phyloP scores from a whole-genome alignment of 2,797 vertebrate genomes.

The Anguilla pacifica region DNA sequence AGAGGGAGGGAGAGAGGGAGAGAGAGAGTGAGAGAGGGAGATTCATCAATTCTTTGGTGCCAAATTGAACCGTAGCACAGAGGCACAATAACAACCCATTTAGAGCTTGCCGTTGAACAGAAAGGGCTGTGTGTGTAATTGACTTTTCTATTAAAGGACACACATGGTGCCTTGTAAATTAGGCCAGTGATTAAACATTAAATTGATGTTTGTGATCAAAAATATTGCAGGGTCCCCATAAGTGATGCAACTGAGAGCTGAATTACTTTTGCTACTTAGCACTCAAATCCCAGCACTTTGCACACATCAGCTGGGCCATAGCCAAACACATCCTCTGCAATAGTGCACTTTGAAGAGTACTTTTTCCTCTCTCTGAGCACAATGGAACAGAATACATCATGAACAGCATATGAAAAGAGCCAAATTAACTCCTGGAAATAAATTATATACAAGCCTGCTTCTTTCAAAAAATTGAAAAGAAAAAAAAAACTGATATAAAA shows the following conservation, averaged over 20 bases:
- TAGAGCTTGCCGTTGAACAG: slow-evolving; percentile 52
- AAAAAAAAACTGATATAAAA: background rate
- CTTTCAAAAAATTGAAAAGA: background rate
- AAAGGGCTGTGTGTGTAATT: slow-evolving; percentile 47
- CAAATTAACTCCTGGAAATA: no score
- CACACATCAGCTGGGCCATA: background rate
- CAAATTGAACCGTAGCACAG: slow-evolving; percentile 26
- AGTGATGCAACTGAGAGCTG: background rate
- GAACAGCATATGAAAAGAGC: background rate
- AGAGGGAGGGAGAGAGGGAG: no score
- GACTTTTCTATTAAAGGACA: slow-evolving; percentile 54
- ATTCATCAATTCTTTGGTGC: slow-evolving; percentile 24
- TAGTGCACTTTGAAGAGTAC: background rate
- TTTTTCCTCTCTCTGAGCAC: background rate
- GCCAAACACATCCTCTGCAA: background rate
- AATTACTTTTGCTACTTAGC: background rate
- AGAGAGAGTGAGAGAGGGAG: background rate
- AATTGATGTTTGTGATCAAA: slow-evolving; percentile 59
- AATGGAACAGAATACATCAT: no score
- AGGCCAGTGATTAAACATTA: slow-evolving; percentile 58
- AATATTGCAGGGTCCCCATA: slow-evolving; percentile 51
- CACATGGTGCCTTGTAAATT: slow-evolving; percentile 46
- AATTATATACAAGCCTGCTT: background rate
- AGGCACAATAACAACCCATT: slow-evolving; percentile 47
- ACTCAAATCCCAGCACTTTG: background rate